Evolutionary conservation across 2,888 invertebrate species (phyloP).

Genomic region (Lapara coniferarum): DNA sequence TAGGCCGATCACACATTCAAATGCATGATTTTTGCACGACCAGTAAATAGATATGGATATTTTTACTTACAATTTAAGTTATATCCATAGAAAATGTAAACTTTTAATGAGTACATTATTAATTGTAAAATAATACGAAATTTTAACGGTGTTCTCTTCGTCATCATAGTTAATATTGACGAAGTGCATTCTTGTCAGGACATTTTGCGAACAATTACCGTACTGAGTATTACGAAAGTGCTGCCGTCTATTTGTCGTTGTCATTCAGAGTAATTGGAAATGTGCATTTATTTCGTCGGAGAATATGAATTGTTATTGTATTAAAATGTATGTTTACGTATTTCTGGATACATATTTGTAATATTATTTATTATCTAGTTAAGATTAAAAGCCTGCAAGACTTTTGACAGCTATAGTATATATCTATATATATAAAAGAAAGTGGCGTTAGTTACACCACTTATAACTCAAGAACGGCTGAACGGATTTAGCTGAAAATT

Average conservation of each 20-base stretch:
- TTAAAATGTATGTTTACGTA: neutral
- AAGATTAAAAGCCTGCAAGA: no score
- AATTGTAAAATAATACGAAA: neutral
- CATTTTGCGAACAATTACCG: neutral
- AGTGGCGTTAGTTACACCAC: no score
- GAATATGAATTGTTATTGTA: neutral
- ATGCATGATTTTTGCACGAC: slow-evolving; percentile 49
- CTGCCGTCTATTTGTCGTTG: neutral
- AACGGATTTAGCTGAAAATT: no score
- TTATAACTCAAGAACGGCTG: no score
- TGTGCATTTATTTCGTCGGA: neutral
- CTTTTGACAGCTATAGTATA: no score
- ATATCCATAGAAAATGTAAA: slow-evolving; percentile 13
- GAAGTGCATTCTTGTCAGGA: neutral
- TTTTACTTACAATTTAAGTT: slow-evolving; percentile 18
- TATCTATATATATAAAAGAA: no score
- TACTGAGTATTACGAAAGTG: neutral
- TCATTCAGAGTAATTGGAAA: neutral
- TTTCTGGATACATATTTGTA: neutral
- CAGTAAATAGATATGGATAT: slow-evolving; percentile 35
- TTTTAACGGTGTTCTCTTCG: neutral
- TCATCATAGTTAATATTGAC: neutral
- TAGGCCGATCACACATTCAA: slow-evolving; percentile 49
- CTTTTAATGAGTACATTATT: neutral
- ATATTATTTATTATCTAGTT: neutral